Percentiles rank a stretch among this genome's conserved stretches.
Evolutionary conservation across 35 echinoderm and acorn worm species (phyloP).

Genomic region (Hemicentrotus pulcherrimus): DNA sequence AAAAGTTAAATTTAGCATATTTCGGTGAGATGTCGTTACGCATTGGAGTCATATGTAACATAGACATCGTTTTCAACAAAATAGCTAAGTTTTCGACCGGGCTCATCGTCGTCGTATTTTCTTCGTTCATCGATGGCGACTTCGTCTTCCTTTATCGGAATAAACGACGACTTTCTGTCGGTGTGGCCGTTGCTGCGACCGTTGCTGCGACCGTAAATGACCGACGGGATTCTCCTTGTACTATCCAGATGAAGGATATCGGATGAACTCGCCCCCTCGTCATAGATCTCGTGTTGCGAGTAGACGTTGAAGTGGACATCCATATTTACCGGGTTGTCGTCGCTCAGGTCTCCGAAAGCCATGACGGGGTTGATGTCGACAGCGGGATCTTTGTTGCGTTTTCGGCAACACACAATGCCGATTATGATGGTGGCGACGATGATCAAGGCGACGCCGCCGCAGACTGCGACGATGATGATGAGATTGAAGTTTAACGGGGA

Average conservation of each 20-base stretch:
- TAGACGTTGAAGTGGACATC: conserved; percentile 48
- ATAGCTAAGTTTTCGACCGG: conserved; percentile 23
- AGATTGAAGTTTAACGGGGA: neutral
- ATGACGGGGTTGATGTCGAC: conserved; percentile 34
- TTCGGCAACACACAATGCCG: neutral
- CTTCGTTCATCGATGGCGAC: neutral
- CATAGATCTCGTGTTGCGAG: neutral
- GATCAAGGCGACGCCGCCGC: neutral
- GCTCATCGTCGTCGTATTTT: neutral
- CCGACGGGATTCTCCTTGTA: neutral
- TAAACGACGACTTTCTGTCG: neutral
- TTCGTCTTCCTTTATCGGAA: neutral
- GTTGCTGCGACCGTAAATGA: neutral
- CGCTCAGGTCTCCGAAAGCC: conserved; percentile 14
- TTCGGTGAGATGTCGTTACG: neutral
- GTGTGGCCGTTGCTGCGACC: neutral
- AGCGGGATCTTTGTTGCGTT: neutral
- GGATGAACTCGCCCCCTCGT: neutral
- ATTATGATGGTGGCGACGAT: neutral
- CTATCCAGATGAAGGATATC: neutral
- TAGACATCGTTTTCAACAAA: conserved; percentile 42
- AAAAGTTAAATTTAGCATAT: neutral
- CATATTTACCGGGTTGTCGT: conserved; percentile 1
- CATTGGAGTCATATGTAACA: conserved; percentile 15
- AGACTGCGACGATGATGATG: conserved; percentile 30